A percentile compares a stretch with the other conserved stretches of the same genome.
phyloP scores from a whole-genome alignment of 2,888 invertebrate genomes.

The Drosophila mimetica region DNA sequence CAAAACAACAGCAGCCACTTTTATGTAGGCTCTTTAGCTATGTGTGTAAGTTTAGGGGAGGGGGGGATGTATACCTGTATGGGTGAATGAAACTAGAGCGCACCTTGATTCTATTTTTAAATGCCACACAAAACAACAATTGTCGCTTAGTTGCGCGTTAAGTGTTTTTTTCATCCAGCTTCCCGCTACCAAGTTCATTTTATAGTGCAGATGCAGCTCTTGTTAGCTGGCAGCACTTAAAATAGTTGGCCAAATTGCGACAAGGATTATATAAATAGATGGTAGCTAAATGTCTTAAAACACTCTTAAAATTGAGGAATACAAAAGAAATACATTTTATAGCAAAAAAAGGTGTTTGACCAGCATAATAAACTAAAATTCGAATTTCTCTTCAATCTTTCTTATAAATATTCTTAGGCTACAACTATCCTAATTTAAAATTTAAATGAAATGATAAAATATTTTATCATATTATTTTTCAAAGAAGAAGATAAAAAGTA shows the following conservation, averaged over 20 bases:
- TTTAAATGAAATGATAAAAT: too few relatives aligned
- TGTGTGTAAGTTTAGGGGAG: neutral
- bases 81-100: constrained; percentile 67
- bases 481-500: too few relatives aligned
- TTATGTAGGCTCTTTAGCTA: constrained; percentile 51
- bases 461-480: too few relatives aligned
- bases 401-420: too few relatives aligned
- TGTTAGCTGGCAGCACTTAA: constrained; percentile 60
- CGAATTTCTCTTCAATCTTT: too few relatives aligned
- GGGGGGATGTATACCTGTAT: constrained; percentile 1
- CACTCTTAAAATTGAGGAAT: neutral
- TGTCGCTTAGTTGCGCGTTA: constrained; percentile 67
- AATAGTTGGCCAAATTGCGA: constrained; percentile 60
- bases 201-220: constrained; percentile 24
- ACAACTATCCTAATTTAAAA: too few relatives aligned
- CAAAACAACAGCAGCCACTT: constrained; percentile 46
- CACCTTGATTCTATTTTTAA: constrained; percentile 78
- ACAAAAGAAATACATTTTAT: too few relatives aligned
- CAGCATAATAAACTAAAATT: too few relatives aligned
- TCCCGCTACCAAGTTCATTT: constrained; percentile 27
- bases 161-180: constrained; percentile 63
- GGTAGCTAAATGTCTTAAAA: constrained; percentile 6
- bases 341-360: too few relatives aligned
- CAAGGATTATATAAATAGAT: constrained; percentile 65
- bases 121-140: constrained; percentile 57